These are phyloP conservation scores for Ormyrus rosae DNA, from an alignment of 2,888 invertebrate species.

Conservation along the genomic window DNA sequence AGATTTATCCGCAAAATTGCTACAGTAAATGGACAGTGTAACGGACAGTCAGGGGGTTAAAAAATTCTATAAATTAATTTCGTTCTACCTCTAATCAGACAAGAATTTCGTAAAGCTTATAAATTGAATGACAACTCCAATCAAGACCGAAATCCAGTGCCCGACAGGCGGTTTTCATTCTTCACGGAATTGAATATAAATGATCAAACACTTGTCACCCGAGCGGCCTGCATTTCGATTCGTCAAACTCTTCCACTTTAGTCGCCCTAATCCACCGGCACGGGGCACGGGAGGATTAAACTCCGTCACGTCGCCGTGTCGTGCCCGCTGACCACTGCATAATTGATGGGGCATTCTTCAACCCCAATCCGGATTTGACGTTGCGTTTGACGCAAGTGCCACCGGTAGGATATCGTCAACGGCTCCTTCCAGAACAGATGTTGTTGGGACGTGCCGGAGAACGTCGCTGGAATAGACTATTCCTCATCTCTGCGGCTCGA, in stretches of 20 bases:
- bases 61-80: no score
- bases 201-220: slow-evolving; percentile 8
- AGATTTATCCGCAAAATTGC: no score
- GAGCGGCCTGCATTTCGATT: slow-evolving; percentile 61
- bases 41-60: no score
- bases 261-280: no score
- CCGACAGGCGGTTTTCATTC: slow-evolving; percentile 1
- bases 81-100: no score
- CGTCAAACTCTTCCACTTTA: slow-evolving; percentile 58
- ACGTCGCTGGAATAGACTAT: no score
- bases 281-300: slow-evolving; percentile 26
- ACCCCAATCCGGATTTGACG: slow-evolving; percentile 37
- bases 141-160: no score
- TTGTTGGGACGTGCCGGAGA: background rate
- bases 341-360: slow-evolving; percentile 65
- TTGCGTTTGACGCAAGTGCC: background rate
- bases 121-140: no score
- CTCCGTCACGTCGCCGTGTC: slow-evolving; percentile 42
- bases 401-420: background rate
- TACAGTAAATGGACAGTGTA: no score
- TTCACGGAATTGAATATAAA: slow-evolving; percentile 62
- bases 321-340: slow-evolving; percentile 56
- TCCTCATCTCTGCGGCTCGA: no score
- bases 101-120: no score
- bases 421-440: background rate